These are phyloP conservation scores for Homarus americanus DNA, from an alignment of 1,140 invertebrate species.

Conservation along the genomic window DNA sequence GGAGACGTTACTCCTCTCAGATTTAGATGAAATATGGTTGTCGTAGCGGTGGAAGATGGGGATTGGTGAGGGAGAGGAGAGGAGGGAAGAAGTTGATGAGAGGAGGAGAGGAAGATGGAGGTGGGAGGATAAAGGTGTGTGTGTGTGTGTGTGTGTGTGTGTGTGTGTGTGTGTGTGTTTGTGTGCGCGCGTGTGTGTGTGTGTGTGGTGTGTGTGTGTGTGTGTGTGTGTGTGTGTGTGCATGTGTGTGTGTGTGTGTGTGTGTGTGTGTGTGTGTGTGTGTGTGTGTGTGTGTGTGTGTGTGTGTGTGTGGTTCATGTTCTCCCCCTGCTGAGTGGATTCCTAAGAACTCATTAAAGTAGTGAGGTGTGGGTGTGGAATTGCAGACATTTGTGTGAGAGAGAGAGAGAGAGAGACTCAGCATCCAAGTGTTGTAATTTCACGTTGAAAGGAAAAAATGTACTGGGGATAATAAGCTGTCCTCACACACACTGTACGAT, in stretches of 20 bases:
- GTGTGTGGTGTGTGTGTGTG: conserved; percentile 32
- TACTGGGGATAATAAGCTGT: too few relatives aligned
- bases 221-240: conserved; percentile 32
- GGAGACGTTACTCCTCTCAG: not conserved
- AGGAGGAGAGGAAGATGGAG: not conserved
- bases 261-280: conserved; percentile 29
- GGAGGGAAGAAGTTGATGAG: not conserved
- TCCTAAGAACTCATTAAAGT: too few relatives aligned
- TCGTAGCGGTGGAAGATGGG: not conserved
- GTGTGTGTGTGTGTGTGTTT: conserved; percentile 36
- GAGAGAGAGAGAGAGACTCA: too few relatives aligned
- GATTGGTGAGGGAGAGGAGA: not conserved
- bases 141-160: conserved; percentile 30
- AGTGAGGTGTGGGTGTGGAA: too few relatives aligned
- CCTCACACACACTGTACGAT: too few relatives aligned
- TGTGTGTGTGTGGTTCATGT: too few relatives aligned
- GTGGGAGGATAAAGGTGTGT: not conserved
- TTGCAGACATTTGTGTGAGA: too few relatives aligned
- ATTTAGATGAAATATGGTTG: not conserved
- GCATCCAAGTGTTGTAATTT: too few relatives aligned
- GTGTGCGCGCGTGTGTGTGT: conserved; percentile 1
- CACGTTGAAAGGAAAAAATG: too few relatives aligned
- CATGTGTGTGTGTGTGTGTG: conserved; percentile 11
- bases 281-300: too few relatives aligned
- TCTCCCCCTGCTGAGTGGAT: too few relatives aligned